A percentile compares a stretch with the other conserved stretches of the same genome.
These are phyloP conservation scores for Cerastis leucographa DNA, from an alignment of 2,888 invertebrate genomes.

Conservation along the genomic window DNA sequence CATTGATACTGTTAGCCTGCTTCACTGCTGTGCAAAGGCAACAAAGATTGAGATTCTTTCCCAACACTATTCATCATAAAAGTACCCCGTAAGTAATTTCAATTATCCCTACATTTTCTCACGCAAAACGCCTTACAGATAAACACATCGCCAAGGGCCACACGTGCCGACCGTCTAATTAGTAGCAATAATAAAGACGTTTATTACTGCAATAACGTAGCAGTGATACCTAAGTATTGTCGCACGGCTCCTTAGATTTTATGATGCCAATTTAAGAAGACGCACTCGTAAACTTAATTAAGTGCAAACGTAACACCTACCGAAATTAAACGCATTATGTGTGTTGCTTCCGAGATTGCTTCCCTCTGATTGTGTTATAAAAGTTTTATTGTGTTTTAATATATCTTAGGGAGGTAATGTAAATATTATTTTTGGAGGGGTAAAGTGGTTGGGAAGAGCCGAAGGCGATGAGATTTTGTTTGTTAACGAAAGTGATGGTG, in stretches of 20 bases:
- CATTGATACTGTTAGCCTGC: not conserved
- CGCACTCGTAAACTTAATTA: conserved; percentile 79
- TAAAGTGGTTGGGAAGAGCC: conserved; percentile 11
- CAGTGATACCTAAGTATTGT: conserved; percentile 68
- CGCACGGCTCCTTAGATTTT: conserved; percentile 73
- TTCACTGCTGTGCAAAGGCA: too few species aligned
- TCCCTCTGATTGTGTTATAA: conserved; percentile 70
- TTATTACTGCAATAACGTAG: conserved; percentile 59
- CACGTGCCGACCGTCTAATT: conserved; percentile 49
- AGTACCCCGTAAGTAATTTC: not conserved
- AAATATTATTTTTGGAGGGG: conserved; percentile 51
- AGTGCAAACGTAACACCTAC: conserved; percentile 76
- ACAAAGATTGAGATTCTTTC: not conserved
- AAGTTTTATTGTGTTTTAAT: conserved; percentile 67
- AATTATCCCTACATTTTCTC: conserved; percentile 1
- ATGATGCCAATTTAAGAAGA: conserved; percentile 76
- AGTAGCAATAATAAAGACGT: conserved; percentile 55
- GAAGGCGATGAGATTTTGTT: conserved; percentile 22
- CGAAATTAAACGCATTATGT: conserved; percentile 74
- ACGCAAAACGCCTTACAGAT: conserved; percentile 5
- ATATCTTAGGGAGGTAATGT: conserved; percentile 42
- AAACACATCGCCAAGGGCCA: conserved; percentile 28
- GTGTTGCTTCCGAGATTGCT: conserved; percentile 69
- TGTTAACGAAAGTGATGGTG: conserved; percentile 11
- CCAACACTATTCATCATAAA: not conserved